Percentiles rank a stretch among this genome's conserved stretches.
phyloP scores from a whole-genome alignment of 1,140 invertebrate species.

The Metaphire vulgaris region DNA sequence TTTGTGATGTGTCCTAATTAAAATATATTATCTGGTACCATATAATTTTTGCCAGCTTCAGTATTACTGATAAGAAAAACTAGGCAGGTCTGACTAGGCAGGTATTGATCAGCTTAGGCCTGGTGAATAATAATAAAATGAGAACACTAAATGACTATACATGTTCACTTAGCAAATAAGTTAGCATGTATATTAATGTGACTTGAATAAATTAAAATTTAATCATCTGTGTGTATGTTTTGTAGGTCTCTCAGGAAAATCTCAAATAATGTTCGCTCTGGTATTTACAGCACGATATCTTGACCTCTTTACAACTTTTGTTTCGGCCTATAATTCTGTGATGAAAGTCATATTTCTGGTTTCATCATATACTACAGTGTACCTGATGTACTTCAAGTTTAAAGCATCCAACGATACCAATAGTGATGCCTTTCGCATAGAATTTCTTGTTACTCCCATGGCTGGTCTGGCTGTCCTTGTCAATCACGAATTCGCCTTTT shows the following conservation, averaged over 20 bases:
- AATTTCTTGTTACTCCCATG: conserved; percentile 68
- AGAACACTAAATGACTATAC: too few species aligned
- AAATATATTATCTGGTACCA: too few species aligned
- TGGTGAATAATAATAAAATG: too few species aligned
- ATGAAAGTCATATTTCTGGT: conserved; percentile 91
- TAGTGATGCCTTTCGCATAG: conserved; percentile 88
- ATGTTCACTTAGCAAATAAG: too few species aligned
- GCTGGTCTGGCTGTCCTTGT: conserved; percentile 74
- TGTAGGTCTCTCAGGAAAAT: conserved; percentile 88
- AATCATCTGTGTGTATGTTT: too few species aligned
- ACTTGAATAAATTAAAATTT: too few species aligned
- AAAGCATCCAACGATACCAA: conserved; percentile 83
- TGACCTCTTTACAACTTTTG: conserved; percentile 83
- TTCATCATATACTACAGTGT: conserved; percentile 79
- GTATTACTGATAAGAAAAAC: too few species aligned
- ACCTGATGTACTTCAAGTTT: conserved; percentile 91
- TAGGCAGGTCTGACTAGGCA: too few species aligned
- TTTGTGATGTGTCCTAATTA: too few species aligned
- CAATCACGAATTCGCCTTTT: conserved; percentile 80
- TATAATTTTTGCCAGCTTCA: too few species aligned
- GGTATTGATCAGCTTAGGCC: too few species aligned
- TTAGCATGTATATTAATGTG: too few species aligned
- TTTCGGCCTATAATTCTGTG: conserved; percentile 84
- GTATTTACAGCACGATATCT: conserved; percentile 87
- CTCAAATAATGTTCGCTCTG: conserved; percentile 85